phyloP scores from a whole-genome alignment of 2,888 invertebrate genomes.

The Anoplius nigerrimus region DNA sequence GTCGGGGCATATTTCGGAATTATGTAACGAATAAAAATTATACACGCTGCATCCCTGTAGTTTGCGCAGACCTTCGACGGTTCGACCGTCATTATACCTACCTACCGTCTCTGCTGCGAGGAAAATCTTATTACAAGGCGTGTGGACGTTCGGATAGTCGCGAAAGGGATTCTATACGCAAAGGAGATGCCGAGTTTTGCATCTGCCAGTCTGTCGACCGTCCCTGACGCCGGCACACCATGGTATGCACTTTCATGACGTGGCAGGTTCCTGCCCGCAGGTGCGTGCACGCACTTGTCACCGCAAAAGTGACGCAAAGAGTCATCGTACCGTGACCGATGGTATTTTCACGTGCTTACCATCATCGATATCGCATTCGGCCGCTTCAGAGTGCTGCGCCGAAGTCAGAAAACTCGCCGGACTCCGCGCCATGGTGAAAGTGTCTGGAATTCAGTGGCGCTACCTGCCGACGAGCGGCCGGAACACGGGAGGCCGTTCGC shows the following conservation, averaged over 20 bases:
- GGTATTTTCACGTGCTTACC: too few species aligned
- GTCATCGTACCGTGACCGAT: too few species aligned
- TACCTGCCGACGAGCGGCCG: conserved; percentile 17
- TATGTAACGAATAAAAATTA: too few species aligned
- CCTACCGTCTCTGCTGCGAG: too few species aligned
- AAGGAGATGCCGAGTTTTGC: background rate
- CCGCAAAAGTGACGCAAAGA: background rate
- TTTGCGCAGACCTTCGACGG: too few species aligned
- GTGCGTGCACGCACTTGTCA: conserved; percentile 17
- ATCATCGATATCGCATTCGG: background rate
- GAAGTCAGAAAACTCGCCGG: background rate
- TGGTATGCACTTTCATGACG: conserved; percentile 26
- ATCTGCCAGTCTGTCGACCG: conserved; percentile 3
- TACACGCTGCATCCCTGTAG: too few species aligned
- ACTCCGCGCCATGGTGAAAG: background rate
- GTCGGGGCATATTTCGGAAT: too few species aligned
- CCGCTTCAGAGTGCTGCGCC: background rate
- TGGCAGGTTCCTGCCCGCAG: conserved; percentile 26
- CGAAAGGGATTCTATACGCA: too few species aligned
- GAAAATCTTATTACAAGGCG: too few species aligned
- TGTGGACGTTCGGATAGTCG: too few species aligned
- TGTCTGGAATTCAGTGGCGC: conserved; percentile 32
- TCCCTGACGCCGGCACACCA: conserved; percentile 2
- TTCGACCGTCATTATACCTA: too few species aligned
- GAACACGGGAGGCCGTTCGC: conserved; percentile 6